A percentile compares a stretch with the other conserved stretches of the same genome.
Evolutionary conservation across 37 sponge, comb jelly and placozoan genomes (phyloP).

Genomic region (Beroe forskalii): DNA sequence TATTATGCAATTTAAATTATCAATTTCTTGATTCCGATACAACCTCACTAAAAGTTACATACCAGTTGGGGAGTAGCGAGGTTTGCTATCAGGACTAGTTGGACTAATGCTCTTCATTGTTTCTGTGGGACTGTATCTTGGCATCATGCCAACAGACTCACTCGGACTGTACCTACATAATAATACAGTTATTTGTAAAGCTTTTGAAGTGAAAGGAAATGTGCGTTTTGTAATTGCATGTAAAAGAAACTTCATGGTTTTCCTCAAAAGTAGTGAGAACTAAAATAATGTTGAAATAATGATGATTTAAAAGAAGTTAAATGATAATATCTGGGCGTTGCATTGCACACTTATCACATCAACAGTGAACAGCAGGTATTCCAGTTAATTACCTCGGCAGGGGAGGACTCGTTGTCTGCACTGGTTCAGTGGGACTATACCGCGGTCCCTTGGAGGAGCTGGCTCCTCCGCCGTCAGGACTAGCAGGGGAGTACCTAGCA

Average conservation of each 20-base stretch:
- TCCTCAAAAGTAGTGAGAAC: no score
- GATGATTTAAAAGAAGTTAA: not conserved
- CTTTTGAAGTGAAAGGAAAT: no score
- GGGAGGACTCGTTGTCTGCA: not conserved
- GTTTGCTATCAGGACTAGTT: not conserved
- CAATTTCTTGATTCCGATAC: no score
- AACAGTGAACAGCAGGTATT: no score
- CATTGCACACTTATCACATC: no score
- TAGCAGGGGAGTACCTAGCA: slow-evolving; percentile 51
- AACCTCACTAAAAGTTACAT: no score
- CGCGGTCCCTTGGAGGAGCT: not conserved
- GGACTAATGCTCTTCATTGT: not conserved
- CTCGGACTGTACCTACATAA: slow-evolving; percentile 24
- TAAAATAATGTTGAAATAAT: not conserved
- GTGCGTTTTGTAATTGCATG: no score
- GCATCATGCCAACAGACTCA: not conserved
- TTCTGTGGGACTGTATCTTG: slow-evolving; percentile 32
- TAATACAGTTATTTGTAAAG: no score
- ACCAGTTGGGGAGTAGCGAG: no score
- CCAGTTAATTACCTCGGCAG: slow-evolving; percentile 9
- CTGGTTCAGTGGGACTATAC: slow-evolving; percentile 25
- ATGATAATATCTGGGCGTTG: no score
- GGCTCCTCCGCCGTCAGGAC: slow-evolving; percentile 18
- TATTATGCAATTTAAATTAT: no score
- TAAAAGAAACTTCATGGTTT: no score